Conservation (phyloP, 2,113 vertebrate species). For the Prinia subflava region DNA sequence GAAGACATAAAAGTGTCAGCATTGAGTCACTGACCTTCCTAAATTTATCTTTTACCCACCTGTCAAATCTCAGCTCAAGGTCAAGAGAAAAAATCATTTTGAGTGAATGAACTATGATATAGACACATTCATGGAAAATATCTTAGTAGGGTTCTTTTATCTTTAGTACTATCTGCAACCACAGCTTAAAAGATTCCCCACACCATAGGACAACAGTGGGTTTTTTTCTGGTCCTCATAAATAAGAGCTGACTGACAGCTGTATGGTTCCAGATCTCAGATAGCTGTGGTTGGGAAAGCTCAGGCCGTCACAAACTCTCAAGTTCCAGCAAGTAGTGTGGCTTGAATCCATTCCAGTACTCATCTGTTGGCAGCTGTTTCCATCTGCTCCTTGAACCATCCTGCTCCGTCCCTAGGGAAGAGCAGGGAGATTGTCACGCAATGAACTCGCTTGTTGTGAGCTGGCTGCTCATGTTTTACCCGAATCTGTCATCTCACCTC, state of each 20-base stretch:
- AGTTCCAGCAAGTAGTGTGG: not conserved
- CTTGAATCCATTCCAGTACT: slow-evolving; percentile 5
- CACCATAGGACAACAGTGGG: not conserved
- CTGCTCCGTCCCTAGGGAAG: not conserved
- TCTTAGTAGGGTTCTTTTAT: not conserved
- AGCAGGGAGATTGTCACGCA: not conserved
- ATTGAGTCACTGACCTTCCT: not conserved
- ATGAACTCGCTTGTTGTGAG: not conserved
- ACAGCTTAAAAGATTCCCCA: not conserved
- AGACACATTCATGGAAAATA: not conserved
- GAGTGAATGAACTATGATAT: not conserved
- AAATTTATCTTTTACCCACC: not conserved
- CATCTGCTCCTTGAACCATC: not conserved
- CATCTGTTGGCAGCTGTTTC: slow-evolving; percentile 7
- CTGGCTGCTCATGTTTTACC: slow-evolving; percentile 3
- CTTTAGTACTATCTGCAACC: not conserved
- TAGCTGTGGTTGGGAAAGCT: not conserved
- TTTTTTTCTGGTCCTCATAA: not conserved
- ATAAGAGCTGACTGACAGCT: not conserved
- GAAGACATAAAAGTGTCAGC: not conserved
- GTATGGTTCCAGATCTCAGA: not conserved
- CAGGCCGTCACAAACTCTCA: not conserved
- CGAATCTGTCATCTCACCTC: not conserved
- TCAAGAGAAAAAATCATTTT: not conserved
- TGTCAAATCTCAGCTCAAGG: not conserved